These are phyloP conservation scores for Nebria brevicollis DNA, from an alignment of 2,888 invertebrate genomes.

Conservation along the genomic window DNA sequence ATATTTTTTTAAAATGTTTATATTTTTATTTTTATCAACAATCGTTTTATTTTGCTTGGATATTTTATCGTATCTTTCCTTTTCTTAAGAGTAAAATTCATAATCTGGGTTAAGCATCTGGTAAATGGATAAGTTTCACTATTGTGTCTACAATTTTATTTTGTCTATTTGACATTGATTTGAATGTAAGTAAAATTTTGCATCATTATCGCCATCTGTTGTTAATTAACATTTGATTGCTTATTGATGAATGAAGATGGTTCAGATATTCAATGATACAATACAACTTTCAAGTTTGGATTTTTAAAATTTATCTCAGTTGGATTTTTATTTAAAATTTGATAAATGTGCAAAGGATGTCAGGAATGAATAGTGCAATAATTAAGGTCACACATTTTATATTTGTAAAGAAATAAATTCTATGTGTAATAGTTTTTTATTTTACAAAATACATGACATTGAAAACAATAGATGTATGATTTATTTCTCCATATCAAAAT, in stretches of 20 bases:
- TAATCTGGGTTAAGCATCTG: background rate
- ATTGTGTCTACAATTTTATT: background rate
- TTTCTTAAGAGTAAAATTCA: slow-evolving; percentile 18
- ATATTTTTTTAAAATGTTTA: slow-evolving; percentile 29
- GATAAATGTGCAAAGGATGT: no score
- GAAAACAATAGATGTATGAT: background rate
- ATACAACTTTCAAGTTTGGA: no score
- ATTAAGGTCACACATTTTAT: no score
- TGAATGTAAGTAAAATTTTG: background rate
- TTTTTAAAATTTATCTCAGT: no score
- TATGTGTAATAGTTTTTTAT: background rate
- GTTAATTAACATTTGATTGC: no score
- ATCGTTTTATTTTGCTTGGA: slow-evolving; percentile 33
- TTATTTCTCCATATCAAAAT: background rate
- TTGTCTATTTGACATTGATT: background rate
- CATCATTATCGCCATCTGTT: background rate
- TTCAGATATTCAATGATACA: no score
- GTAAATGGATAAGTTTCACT: background rate
- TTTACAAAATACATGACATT: background rate
- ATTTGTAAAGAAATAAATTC: no score
- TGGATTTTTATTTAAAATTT: no score
- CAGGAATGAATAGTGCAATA: no score
- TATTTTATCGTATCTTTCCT: slow-evolving; percentile 32
- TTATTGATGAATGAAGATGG: no score
- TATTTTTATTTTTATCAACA: slow-evolving; percentile 26